Evolutionary conservation across 2,113 vertebrate genomes (phyloP).

Genomic region (Lophius piscatorius): DNA sequence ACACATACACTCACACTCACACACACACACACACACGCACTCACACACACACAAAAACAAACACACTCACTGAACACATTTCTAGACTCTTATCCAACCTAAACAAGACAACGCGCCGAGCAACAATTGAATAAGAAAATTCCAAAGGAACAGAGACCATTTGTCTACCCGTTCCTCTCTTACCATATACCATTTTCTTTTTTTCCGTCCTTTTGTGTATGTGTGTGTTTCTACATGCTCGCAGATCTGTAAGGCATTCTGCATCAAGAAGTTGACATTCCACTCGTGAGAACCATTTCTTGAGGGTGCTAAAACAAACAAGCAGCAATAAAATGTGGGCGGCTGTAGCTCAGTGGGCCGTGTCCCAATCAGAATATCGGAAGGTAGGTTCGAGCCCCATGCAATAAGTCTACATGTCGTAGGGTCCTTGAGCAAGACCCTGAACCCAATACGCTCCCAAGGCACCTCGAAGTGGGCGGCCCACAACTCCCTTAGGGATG

Average conservation of each 20-base stretch:
- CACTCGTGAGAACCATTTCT: constrained; percentile 20
- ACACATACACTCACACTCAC: neutral
- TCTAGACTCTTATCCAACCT: constrained; percentile 42
- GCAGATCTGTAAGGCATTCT: constrained; percentile 3
- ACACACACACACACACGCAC: too few relatives aligned
- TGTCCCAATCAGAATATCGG: too few relatives aligned
- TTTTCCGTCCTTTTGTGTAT: too few relatives aligned
- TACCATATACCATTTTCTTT: neutral
- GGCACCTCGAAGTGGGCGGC: too few relatives aligned
- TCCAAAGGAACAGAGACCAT: constrained; percentile 16
- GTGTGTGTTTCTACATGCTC: constrained; percentile 2
- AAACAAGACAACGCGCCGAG: constrained; percentile 58
- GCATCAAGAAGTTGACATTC: constrained; percentile 28
- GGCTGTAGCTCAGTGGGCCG: too few relatives aligned
- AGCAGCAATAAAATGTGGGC: neutral
- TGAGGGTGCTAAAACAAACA: neutral
- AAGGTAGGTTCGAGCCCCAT: too few relatives aligned
- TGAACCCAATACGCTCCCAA: too few relatives aligned
- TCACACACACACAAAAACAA: constrained; percentile 24
- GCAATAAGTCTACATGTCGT: too few relatives aligned
- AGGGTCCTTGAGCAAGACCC: too few relatives aligned
- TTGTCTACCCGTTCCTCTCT: constrained; percentile 14
- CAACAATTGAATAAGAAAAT: constrained; percentile 53
- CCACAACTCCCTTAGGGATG: too few relatives aligned
- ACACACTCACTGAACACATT: constrained; percentile 18